A percentile compares a stretch with the other conserved stretches of the same genome.
Conservation (phyloP, 2,888 invertebrate species). For the Rhingia campestris region DNA sequence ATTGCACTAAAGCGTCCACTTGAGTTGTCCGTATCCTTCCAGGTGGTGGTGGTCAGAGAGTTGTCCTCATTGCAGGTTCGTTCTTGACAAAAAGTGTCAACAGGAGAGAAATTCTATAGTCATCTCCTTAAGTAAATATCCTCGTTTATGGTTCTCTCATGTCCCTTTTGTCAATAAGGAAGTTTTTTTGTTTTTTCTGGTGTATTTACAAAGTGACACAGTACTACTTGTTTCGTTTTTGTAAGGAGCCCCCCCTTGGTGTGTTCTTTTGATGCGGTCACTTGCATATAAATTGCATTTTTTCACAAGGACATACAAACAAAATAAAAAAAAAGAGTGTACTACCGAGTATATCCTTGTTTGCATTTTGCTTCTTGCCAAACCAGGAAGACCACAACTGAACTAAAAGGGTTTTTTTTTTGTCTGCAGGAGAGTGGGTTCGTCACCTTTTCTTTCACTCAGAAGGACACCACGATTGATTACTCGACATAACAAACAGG, state of each 20-base stretch:
- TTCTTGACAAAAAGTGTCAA: slow-evolving; percentile 55
- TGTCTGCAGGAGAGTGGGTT: background rate
- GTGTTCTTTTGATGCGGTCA: slow-evolving; percentile 66
- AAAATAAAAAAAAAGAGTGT: slow-evolving; percentile 1
- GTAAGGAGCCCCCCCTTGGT: slow-evolving; percentile 29
- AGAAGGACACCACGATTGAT: slow-evolving; percentile 43
- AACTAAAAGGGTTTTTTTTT: slow-evolving; percentile 24
- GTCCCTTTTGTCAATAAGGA: slow-evolving; percentile 56
- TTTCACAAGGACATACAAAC: slow-evolving; percentile 40
- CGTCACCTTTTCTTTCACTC: background rate
- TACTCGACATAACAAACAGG: slow-evolving; percentile 52
- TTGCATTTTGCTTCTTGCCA: slow-evolving; percentile 13
- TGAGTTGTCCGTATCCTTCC: slow-evolving; percentile 27
- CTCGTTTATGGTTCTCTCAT: slow-evolving; percentile 14
- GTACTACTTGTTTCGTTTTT: background rate
- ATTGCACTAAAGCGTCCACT: slow-evolving; percentile 21
- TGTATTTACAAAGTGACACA: slow-evolving; percentile 22
- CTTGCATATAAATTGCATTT: slow-evolving; percentile 69
- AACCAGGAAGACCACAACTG: slow-evolving; percentile 43
- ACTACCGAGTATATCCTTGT: slow-evolving; percentile 41
- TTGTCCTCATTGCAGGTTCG: slow-evolving; percentile 20
- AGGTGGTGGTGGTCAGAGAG: slow-evolving; percentile 5
- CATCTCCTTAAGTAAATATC: slow-evolving; percentile 55
- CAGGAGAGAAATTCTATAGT: slow-evolving; percentile 34
- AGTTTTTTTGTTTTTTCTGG: slow-evolving; percentile 14